Percentiles rank a stretch among this genome's conserved stretches.
Evolutionary conservation across 2,797 vertebrate species (phyloP).

Genomic region (Acrossocheilus fasciatus): DNA sequence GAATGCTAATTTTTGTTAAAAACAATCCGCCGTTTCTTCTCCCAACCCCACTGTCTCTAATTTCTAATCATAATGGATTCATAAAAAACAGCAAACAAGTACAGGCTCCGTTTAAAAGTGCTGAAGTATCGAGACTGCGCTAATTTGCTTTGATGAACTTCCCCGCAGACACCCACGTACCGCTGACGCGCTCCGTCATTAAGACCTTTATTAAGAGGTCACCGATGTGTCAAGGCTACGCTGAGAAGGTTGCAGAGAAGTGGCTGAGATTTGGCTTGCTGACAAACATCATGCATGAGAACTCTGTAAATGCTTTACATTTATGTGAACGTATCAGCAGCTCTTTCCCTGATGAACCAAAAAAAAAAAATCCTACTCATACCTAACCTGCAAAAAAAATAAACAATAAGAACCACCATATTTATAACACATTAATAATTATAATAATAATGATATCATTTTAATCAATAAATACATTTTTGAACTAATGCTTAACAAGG

Average conservation of each 20-base stretch:
- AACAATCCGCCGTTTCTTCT: conserved; percentile 68
- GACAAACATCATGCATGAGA: neutral
- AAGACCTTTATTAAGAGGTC: conserved; percentile 4
- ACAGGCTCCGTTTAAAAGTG: conserved; percentile 48
- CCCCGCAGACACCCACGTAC: neutral
- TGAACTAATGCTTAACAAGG: neutral
- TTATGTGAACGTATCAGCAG: neutral
- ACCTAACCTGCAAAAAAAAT: neutral
- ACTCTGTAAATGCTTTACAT: neutral
- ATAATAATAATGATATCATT: neutral
- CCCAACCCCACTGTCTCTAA: conserved; percentile 72
- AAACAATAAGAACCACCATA: neutral
- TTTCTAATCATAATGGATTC: conserved; percentile 72
- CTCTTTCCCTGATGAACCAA: neutral
- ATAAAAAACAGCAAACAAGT: conserved; percentile 62
- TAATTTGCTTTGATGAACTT: conserved; percentile 49
- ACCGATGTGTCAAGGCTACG: neutral
- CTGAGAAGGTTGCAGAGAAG: neutral
- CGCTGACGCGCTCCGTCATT: neutral
- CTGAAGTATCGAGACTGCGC: conserved; percentile 43
- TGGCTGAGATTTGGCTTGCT: neutral
- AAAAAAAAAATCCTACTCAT: neutral
- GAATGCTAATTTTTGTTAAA: conserved; percentile 79
- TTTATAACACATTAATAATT: neutral
- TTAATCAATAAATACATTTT: neutral